These are phyloP conservation scores for Drosophila melanogaster DNA, from an alignment of 1,140 invertebrate species.

Conservation along the genomic window DNA sequence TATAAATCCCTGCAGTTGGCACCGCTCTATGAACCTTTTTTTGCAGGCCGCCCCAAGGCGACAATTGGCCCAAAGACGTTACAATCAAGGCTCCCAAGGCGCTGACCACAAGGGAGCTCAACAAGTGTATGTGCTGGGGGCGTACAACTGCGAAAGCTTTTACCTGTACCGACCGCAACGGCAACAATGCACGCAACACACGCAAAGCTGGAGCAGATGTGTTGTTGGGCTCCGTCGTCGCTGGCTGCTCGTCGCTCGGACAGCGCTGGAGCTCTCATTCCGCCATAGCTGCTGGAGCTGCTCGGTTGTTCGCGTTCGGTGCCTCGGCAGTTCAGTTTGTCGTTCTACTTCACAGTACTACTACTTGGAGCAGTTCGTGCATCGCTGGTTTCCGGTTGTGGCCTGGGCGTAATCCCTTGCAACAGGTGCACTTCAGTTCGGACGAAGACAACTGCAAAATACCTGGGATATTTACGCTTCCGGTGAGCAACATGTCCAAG, in stretches of 20 bases:
- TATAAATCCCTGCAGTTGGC: no score
- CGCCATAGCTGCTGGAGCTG: conserved; percentile 30
- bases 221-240: conserved; percentile 2
- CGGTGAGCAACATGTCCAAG: conserved; percentile 6
- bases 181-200: not conserved
- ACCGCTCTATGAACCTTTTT: no score
- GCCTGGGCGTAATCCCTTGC: conserved; percentile 6
- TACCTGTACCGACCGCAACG: conserved; percentile 8
- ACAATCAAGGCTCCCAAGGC: no score
- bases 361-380: not conserved
- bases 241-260: conserved; percentile 3
- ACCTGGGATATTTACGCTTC: not conserved
- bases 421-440: conserved; percentile 12
- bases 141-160: conserved; percentile 28
- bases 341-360: conserved; percentile 1
- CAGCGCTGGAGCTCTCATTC: conserved; percentile 34
- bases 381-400: conserved; percentile 17
- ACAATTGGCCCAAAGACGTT: no score
- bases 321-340: conserved; percentile 1
- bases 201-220: conserved; percentile 14
- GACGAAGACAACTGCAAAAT: not conserved
- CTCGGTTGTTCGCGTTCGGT: conserved; percentile 28
- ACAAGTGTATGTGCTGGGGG: conserved; percentile 4
- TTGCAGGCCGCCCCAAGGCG: not conserved
- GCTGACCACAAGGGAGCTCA: not conserved